Conservation (phyloP, 2,113 vertebrate genomes). For the Eudyptes chrysolophus region DNA sequence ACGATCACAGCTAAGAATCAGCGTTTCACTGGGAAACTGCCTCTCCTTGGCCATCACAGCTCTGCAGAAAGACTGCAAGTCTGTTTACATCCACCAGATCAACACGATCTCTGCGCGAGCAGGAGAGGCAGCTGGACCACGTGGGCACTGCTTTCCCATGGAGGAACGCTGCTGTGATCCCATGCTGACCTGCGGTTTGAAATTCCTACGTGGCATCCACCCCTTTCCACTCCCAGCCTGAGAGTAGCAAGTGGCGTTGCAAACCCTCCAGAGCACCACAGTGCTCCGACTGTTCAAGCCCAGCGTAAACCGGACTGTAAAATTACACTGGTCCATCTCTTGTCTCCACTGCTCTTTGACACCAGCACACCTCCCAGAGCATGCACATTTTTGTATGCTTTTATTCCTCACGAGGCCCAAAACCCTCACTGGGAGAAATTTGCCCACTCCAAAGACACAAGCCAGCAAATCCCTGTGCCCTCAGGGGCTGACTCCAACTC, state of each 20-base stretch:
- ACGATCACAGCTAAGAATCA: neutral
- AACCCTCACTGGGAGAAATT: neutral
- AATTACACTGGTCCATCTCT: neutral
- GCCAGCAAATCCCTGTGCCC: neutral
- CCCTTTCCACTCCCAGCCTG: neutral
- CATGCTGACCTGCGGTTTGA: neutral
- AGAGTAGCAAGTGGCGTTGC: neutral
- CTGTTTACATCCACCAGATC: neutral
- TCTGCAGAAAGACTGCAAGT: neutral
- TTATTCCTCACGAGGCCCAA: neutral
- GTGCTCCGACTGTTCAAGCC: neutral
- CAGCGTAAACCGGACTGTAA: neutral
- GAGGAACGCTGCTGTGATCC: neutral
- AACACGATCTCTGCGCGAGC: fast-evolving
- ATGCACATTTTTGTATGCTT: neutral
- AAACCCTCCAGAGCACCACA: neutral
- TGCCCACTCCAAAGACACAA: neutral
- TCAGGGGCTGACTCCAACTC: neutral
- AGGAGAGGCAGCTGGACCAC: neutral
- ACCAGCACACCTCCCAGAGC: neutral
- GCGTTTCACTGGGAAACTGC: neutral
- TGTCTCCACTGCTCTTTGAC: neutral
- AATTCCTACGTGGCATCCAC: neutral
- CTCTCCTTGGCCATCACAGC: neutral
- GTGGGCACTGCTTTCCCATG: fast-evolving